phyloP scores from a whole-genome alignment of 2,888 invertebrate species.

The Malthinus flaveolus region DNA sequence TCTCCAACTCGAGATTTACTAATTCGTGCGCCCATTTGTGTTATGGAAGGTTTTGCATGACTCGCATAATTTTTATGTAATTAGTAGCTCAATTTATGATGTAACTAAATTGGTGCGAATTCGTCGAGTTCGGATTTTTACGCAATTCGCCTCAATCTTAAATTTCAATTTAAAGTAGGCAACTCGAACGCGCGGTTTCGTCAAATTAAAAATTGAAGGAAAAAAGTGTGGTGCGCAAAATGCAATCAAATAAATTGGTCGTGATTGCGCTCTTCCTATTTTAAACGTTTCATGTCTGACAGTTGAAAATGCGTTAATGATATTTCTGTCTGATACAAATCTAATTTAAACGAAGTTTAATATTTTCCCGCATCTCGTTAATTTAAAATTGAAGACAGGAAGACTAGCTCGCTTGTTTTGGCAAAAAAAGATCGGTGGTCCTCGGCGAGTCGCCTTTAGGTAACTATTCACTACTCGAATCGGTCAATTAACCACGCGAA shows the following conservation, averaged over 20 bases:
- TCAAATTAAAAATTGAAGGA: background rate
- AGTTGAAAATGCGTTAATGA: slow-evolving; percentile 4
- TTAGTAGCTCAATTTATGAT: slow-evolving; percentile 10
- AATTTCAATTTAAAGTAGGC: background rate
- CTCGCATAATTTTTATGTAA: slow-evolving; percentile 16
- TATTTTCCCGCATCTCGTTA: background rate
- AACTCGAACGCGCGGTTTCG: background rate
- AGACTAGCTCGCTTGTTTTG: background rate
- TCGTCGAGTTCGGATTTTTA: background rate
- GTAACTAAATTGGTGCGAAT: slow-evolving; percentile 5
- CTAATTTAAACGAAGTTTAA: slow-evolving; percentile 13
- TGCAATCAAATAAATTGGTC: slow-evolving; percentile 6
- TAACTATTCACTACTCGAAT: background rate
- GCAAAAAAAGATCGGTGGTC: background rate
- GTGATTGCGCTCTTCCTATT: slow-evolving; percentile 17
- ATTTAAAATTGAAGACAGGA: background rate
- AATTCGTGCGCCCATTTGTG: slow-evolving; percentile 2
- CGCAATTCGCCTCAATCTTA: background rate
- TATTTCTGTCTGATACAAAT: background rate
- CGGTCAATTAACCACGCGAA: slow-evolving; percentile 24
- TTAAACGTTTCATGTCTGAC: slow-evolving; percentile 5
- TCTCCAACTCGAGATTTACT: background rate
- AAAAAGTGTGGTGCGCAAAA: slow-evolving; percentile 6
- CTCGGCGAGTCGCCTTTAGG: background rate
- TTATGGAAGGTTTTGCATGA: slow-evolving; percentile 20